phyloP scores from a whole-genome alignment of 1,140 invertebrate species.

The Drosophila tsacasi region DNA sequence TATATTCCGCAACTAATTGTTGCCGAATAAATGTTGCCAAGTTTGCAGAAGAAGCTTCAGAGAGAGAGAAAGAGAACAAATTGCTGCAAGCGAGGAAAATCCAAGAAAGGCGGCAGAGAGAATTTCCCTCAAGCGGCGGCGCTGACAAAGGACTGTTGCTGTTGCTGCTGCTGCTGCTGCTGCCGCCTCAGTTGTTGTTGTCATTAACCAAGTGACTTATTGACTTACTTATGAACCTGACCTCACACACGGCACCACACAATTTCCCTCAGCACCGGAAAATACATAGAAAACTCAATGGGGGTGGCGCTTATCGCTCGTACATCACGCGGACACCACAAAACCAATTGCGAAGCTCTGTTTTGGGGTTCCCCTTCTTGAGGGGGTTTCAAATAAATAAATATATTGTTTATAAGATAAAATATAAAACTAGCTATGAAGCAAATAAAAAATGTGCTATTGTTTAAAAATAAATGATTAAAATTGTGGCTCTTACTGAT shows the following conservation, averaged over 20 bases:
- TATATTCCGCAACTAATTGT: constrained; percentile 20
- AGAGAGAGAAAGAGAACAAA: not conserved
- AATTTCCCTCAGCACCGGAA: not conserved
- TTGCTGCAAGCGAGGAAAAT: constrained; percentile 32
- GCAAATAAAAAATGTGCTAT: not conserved
- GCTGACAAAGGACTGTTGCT: constrained; percentile 20
- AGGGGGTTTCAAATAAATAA: not conserved
- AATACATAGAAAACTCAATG: not conserved
- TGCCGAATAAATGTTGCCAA: constrained; percentile 48
- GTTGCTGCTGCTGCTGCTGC: constrained; percentile 2
- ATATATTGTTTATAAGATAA: not conserved
- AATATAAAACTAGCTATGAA: not conserved
- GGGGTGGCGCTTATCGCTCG: constrained; percentile 50
- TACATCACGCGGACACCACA: constrained; percentile 57
- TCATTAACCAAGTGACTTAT: constrained; percentile 81
- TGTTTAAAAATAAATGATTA: not conserved
- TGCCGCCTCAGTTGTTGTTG: constrained; percentile 41
- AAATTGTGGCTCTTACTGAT: not conserved
- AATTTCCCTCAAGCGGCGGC: constrained; percentile 29
- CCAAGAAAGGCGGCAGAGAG: constrained; percentile 13
- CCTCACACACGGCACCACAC: constrained; percentile 58
- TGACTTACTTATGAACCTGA: constrained; percentile 82
- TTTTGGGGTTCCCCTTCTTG: not conserved
- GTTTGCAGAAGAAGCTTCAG: not conserved
- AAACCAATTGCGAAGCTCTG: constrained; percentile 34